Evolutionary conservation across 2,888 invertebrate genomes (phyloP).

Genomic region (Cepaea hortensis): DNA sequence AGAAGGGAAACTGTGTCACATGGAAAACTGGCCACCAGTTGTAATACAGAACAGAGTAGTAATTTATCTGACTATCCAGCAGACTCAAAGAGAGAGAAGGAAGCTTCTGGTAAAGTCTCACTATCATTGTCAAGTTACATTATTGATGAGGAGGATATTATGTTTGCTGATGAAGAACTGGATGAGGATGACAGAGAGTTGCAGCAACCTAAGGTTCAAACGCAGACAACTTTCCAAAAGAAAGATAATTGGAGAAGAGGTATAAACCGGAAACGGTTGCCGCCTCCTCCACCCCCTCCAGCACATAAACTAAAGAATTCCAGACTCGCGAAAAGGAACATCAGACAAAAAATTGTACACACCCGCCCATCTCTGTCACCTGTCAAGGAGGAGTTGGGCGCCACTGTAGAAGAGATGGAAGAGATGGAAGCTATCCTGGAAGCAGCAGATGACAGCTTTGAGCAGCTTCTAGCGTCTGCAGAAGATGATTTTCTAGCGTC

Average conservation of each 20-base stretch:
- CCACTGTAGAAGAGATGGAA: conserved; percentile 31
- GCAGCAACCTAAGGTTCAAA: background rate
- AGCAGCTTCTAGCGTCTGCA: conserved; percentile 38
- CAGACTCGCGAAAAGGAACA: background rate
- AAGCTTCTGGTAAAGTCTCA: background rate
- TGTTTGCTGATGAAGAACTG: conserved; percentile 33
- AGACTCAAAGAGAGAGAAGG: background rate
- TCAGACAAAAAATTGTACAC: conserved; percentile 14
- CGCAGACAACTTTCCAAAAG: background rate
- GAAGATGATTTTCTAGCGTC: conserved; percentile 35
- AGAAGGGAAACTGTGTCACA: background rate
- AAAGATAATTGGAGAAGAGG: background rate
- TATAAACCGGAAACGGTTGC: background rate
- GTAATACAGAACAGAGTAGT: background rate
- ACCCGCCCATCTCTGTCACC: conserved; percentile 15
- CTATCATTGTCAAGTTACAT: background rate
- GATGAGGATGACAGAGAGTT: conserved; percentile 2
- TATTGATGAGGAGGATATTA: conserved; percentile 15
- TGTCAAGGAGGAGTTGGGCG: conserved; percentile 42
- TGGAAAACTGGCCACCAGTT: background rate
- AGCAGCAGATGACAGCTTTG: conserved; percentile 38
- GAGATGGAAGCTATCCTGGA: conserved; percentile 43
- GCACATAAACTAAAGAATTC: background rate
- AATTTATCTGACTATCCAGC: background rate
- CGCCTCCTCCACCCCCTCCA: conserved; percentile 25